A percentile compares a stretch with the other conserved stretches of the same genome.
Evolutionary conservation across 2,888 invertebrate genomes (phyloP).

Genomic region (Hymenopus coronatus): DNA sequence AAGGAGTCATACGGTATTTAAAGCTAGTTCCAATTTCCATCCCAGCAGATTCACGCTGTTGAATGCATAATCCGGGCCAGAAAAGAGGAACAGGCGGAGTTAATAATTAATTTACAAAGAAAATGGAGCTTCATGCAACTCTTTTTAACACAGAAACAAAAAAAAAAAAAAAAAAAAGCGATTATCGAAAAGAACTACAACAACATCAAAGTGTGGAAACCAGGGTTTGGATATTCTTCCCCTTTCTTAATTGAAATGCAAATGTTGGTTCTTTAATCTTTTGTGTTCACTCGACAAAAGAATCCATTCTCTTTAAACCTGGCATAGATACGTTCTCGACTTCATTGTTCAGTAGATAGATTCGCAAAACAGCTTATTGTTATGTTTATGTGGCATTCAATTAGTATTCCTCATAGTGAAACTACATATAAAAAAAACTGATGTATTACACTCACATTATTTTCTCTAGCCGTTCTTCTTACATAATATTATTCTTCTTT

Average conservation of each 20-base stretch:
- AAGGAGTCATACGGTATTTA: neutral
- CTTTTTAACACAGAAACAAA: neutral
- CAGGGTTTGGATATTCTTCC: neutral
- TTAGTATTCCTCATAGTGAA: too few species aligned
- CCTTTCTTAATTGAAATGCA: slow-evolving; percentile 3
- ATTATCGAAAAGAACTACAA: neutral
- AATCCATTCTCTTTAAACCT: neutral
- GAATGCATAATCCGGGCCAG: neutral
- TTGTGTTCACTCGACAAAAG: neutral
- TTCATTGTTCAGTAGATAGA: too few species aligned
- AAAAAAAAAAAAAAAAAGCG: neutral
- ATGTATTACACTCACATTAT: too few species aligned
- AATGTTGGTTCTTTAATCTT: neutral
- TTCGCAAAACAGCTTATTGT: too few species aligned
- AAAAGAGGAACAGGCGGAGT: neutral
- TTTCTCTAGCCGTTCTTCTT: too few species aligned
- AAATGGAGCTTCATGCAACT: neutral
- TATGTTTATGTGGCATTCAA: too few species aligned
- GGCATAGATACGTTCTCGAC: neutral
- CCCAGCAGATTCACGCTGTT: neutral
- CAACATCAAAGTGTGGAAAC: neutral
- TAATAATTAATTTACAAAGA: neutral
- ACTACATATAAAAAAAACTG: too few species aligned
- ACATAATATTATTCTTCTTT: too few species aligned
- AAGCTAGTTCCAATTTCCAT: neutral